Conservation (phyloP, 2,888 invertebrate species). For the Anagyrus pseudococci region DNA sequence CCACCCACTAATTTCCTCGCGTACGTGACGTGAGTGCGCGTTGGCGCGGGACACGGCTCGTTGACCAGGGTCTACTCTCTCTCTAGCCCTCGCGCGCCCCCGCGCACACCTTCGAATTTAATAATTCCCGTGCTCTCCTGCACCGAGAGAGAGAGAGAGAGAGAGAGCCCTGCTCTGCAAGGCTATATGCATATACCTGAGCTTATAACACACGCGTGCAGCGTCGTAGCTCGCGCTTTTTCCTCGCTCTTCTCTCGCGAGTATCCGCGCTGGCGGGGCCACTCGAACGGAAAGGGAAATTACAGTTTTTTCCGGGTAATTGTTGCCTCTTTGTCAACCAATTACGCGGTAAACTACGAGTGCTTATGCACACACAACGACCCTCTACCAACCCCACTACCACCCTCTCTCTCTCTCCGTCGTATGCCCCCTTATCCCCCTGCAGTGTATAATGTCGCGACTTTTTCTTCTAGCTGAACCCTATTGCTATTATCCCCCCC, state of each 20-base stretch:
- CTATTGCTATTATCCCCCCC: too few relatives aligned
- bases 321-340: slow-evolving; percentile 35
- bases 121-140: slow-evolving; percentile 34
- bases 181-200: too few relatives aligned
- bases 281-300: slow-evolving; percentile 28
- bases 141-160: too few relatives aligned
- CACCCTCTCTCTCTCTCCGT: background rate
- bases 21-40: slow-evolving; percentile 43
- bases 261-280: slow-evolving; percentile 1
- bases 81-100: background rate
- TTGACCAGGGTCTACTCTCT: slow-evolving; percentile 3
- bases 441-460: too few relatives aligned
- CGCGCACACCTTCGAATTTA: slow-evolving; percentile 33
- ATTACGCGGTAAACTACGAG: slow-evolving; percentile 31
- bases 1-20: slow-evolving; percentile 48
- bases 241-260: background rate
- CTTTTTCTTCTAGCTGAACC: too few relatives aligned
- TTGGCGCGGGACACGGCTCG: slow-evolving; percentile 24
- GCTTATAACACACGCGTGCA: slow-evolving; percentile 9
- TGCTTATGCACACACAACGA: slow-evolving; percentile 11
- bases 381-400: too few relatives aligned
- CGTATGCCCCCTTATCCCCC: background rate
- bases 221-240: background rate
- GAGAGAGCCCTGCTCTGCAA: too few relatives aligned
- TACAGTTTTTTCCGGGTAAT: slow-evolving; percentile 31